Evolutionary conservation across 2,888 invertebrate species (phyloP).

Genomic region (Morpho deidamia): DNA sequence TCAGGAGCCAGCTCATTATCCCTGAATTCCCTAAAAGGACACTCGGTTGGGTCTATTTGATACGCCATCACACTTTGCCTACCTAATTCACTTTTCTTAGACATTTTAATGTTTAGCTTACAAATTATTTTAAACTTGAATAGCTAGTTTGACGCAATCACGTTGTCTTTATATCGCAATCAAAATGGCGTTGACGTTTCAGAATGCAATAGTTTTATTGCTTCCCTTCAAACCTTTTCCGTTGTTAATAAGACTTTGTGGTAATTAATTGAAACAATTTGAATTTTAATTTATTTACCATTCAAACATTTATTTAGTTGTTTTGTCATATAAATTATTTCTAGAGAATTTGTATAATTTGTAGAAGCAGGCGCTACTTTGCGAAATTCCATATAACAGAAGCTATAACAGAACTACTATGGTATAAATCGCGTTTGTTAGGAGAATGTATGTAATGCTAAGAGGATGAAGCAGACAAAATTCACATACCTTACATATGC

Average conservation of each 20-base stretch:
- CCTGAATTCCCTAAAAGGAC: conserved; percentile 62
- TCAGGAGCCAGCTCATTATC: conserved; percentile 56
- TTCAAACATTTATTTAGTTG: too few species aligned
- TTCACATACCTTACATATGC: too few species aligned
- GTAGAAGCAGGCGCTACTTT: too few species aligned
- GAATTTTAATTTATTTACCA: too few species aligned
- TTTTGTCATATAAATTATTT: too few species aligned
- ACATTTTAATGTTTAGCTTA: conserved; percentile 2
- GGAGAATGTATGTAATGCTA: too few species aligned
- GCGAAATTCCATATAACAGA: too few species aligned
- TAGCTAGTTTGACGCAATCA: neutral
- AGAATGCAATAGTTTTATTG: neutral
- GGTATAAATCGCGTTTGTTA: too few species aligned
- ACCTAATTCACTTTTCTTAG: conserved; percentile 18
- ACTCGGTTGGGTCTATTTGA: conserved; percentile 43
- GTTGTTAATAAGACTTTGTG: neutral
- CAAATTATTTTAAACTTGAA: neutral
- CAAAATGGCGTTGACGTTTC: neutral
- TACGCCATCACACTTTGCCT: conserved; percentile 15
- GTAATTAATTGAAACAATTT: neutral
- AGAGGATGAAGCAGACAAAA: too few species aligned
- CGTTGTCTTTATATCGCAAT: neutral
- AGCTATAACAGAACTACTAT: too few species aligned
- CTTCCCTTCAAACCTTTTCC: conserved; percentile 6
- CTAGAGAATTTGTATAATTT: too few species aligned